Evolutionary conservation across 2,888 invertebrate species (phyloP).

Genomic region (Sympetrum striolatum): DNA sequence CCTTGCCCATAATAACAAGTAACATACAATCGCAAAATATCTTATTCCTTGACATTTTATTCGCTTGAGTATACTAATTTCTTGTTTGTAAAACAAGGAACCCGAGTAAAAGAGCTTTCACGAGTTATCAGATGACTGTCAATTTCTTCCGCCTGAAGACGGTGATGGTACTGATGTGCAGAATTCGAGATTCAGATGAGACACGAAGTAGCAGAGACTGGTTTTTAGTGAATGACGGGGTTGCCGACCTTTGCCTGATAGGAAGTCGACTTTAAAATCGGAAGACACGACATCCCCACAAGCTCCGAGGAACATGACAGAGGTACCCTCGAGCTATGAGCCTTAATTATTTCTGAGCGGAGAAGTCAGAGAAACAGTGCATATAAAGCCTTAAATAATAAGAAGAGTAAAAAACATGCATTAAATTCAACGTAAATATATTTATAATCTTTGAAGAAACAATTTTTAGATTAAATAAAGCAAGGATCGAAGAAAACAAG

Average conservation of each 20-base stretch:
- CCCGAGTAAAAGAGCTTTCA: not conserved
- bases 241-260: not conserved
- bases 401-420: too few relatives aligned
- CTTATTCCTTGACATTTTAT: too few relatives aligned
- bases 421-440: too few relatives aligned
- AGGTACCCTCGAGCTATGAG: not conserved
- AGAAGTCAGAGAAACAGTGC: too few relatives aligned
- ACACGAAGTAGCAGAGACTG: not conserved
- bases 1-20: too few relatives aligned
- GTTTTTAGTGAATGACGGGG: slow-evolving; percentile 31
- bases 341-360: not conserved
- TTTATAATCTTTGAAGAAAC: too few relatives aligned
- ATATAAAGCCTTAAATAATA: too few relatives aligned
- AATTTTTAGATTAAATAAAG: too few relatives aligned
- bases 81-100: not conserved
- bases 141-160: not conserved
- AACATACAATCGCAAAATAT: too few relatives aligned
- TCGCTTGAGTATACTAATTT: not conserved
- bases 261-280: not conserved
- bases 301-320: not conserved
- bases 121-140: not conserved
- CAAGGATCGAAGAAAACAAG: too few relatives aligned
- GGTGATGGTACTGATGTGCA: not conserved
- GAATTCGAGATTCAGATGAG: not conserved
- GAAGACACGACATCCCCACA: not conserved